Percentiles rank a stretch among this genome's conserved stretches.
phyloP scores from a whole-genome alignment of 2,888 invertebrate genomes.

The Oscheius onirici region DNA sequence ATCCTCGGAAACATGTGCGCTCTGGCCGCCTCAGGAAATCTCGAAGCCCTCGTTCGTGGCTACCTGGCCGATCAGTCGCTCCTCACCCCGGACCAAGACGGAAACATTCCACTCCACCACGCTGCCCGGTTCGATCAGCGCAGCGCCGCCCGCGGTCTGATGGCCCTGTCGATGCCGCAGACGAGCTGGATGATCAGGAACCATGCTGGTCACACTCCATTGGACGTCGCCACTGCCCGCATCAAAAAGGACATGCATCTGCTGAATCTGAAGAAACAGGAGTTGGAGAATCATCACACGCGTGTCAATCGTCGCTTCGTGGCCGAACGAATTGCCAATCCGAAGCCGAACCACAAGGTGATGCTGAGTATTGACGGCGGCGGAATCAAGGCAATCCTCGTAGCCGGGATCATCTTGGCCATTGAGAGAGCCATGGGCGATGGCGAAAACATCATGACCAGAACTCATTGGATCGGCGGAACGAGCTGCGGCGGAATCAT shows the following conservation, averaged over 20 bases:
- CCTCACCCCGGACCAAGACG: not conserved
- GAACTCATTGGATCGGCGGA: constrained; percentile 51
- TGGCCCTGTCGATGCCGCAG: constrained; percentile 24
- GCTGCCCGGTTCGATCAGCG: constrained; percentile 24
- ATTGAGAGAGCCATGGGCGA: constrained; percentile 17
- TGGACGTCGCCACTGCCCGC: constrained; percentile 41
- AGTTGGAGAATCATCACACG: constrained; percentile 33
- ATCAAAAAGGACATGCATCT: constrained; percentile 39
- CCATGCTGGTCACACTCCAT: constrained; percentile 38
- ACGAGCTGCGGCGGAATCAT: constrained; percentile 51
- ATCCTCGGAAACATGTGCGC: no score
- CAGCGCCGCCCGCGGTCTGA: constrained; percentile 15
- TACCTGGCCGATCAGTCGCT: not conserved
- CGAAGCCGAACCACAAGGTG: constrained; percentile 39
- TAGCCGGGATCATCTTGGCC: constrained; percentile 18
- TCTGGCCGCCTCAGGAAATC: not conserved
- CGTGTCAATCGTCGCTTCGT: constrained; percentile 35
- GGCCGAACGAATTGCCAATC: constrained; percentile 33
- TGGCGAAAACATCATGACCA: constrained; percentile 35
- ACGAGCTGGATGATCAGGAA: constrained; percentile 37
- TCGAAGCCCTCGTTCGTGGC: not conserved
- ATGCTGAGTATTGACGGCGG: constrained; percentile 51
- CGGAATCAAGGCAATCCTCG: constrained; percentile 39
- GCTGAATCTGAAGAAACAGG: constrained; percentile 13
- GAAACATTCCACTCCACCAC: constrained; percentile 24